Percentiles rank a stretch among this genome's conserved stretches.
These are phyloP conservation scores for Amblyjoppa proteus DNA, from an alignment of 2,888 invertebrate genomes.

Conservation along the genomic window DNA sequence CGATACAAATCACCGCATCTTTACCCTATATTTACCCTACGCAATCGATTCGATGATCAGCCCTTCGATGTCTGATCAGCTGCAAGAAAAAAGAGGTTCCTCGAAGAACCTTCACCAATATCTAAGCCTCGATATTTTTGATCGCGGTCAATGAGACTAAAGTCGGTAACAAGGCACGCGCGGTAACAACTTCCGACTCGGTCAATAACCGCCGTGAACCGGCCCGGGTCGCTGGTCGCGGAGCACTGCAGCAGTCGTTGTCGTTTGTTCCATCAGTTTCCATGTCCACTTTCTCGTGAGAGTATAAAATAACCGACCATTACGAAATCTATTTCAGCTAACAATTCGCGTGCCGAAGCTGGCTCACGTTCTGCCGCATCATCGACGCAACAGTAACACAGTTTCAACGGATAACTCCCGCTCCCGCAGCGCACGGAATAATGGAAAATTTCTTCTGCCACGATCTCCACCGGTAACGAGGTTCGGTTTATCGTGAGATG, in stretches of 20 bases:
- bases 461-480: conserved; percentile 6
- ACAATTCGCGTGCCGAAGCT: conserved; percentile 5
- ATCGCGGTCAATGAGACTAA: neutral
- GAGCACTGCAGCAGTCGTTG: neutral
- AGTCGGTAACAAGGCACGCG: neutral
- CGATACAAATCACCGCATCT: too few species aligned
- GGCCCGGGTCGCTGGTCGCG: neutral
- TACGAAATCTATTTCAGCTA: neutral
- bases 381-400: neutral
- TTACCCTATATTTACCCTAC: too few species aligned
- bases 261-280: neutral
- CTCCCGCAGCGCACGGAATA: neutral
- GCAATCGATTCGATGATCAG: too few species aligned
- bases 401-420: neutral
- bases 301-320: neutral
- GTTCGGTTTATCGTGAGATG: conserved; percentile 18
- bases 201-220: neutral
- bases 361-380: neutral
- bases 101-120: neutral
- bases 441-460: conserved; percentile 1
- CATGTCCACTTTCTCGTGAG: neutral
- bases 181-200: neutral
- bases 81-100: neutral
- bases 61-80: neutral
- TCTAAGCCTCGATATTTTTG: neutral